phyloP scores from a whole-genome alignment of 2,113 vertebrate species.

The Eublepharis macularius region DNA sequence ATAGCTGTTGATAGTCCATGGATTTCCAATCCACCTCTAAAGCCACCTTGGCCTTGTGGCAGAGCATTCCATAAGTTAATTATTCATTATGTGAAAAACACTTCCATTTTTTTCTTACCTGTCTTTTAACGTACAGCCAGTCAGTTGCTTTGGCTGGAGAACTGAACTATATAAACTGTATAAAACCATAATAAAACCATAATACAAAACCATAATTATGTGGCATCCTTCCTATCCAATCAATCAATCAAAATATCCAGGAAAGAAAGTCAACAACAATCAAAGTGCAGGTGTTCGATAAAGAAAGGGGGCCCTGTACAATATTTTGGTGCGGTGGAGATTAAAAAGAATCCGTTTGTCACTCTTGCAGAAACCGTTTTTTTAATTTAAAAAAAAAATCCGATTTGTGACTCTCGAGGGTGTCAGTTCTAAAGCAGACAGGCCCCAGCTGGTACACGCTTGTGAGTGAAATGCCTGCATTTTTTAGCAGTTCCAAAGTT shows the following conservation, averaged over 20 bases:
- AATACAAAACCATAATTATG: background rate
- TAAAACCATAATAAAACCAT: background rate
- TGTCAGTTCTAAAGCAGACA: conserved; percentile 70
- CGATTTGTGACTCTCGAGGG: conserved; percentile 68
- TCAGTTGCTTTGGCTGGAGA: too few species aligned
- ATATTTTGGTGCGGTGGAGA: conserved; percentile 59
- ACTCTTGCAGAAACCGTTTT: conserved; percentile 61
- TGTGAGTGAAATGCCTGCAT: conserved; percentile 71
- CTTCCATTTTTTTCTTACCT: too few species aligned
- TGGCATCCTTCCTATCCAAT: background rate
- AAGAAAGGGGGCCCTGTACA: conserved; percentile 7
- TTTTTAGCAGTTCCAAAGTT: conserved; percentile 73
- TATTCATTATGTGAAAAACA: too few species aligned
- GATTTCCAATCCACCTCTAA: too few species aligned
- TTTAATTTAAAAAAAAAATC: conserved; percentile 16
- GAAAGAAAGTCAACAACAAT: conserved; percentile 3
- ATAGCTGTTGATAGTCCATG: too few species aligned
- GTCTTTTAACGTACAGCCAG: too few species aligned
- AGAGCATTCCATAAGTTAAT: too few species aligned
- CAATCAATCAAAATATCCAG: background rate
- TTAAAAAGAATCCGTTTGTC: conserved; percentile 46
- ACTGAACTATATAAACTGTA: background rate
- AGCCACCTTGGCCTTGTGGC: too few species aligned
- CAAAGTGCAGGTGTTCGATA: conserved; percentile 37
- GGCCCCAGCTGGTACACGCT: conserved; percentile 71